These are phyloP conservation scores for Okamejei kenojei DNA, from an alignment of 2,797 vertebrate species.

Conservation along the genomic window DNA sequence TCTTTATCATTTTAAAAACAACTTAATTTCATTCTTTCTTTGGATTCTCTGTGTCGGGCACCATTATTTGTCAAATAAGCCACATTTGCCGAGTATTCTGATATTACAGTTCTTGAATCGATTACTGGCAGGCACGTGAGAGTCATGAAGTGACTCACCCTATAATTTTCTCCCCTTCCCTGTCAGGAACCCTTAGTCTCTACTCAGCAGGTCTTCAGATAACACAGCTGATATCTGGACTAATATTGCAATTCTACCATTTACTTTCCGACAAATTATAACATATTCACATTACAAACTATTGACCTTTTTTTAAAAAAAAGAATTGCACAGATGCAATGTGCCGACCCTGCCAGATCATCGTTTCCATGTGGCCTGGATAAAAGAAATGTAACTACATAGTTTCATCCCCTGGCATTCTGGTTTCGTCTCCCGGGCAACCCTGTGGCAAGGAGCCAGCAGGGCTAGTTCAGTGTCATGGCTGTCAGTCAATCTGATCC, in stretches of 20 bases:
- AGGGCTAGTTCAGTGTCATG: background rate
- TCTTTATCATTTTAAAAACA: background rate
- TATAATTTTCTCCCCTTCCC: conserved; percentile 29
- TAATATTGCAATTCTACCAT: conserved; percentile 28
- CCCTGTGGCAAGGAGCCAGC: background rate
- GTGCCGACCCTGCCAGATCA: background rate
- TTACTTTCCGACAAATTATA: conserved; percentile 28
- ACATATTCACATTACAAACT: conserved; percentile 15
- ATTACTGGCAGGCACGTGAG: conserved; percentile 25
- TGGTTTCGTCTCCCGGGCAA: background rate
- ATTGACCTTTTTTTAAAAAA: conserved; percentile 5
- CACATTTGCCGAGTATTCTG: background rate
- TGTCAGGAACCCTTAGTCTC: conserved; percentile 32
- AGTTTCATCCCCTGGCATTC: background rate
- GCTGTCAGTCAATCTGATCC: conserved; percentile 2
- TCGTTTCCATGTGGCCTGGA: background rate
- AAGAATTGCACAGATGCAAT: background rate
- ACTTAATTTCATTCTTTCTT: background rate
- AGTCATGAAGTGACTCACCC: conserved; percentile 30
- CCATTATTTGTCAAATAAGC: background rate
- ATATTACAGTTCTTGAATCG: conserved; percentile 26
- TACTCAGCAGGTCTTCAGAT: conserved; percentile 28
- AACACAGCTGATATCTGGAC: conserved; percentile 34
- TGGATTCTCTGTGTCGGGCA: background rate
- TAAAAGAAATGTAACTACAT: conserved; percentile 1